These are phyloP conservation scores for Ammodytes dubius DNA, from an alignment of 2,113 vertebrate species.

Conservation along the genomic window DNA sequence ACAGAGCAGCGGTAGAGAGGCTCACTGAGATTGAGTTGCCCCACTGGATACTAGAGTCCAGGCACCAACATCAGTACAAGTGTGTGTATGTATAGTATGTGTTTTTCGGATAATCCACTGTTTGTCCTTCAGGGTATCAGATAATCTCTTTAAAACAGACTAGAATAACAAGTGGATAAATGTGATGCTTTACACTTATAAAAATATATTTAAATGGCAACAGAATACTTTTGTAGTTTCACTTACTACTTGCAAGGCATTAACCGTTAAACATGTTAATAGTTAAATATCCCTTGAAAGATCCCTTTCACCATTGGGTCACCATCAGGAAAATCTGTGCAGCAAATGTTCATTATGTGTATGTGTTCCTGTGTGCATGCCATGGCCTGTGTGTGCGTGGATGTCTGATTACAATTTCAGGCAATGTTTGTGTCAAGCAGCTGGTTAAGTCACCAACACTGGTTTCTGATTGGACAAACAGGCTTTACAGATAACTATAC, in stretches of 20 bases:
- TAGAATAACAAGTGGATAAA: background rate
- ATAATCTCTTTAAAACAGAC: background rate
- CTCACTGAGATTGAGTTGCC: constrained; percentile 38
- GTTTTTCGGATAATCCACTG: constrained; percentile 5
- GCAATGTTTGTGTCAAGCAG: background rate
- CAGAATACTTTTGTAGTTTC: too few relatives aligned
- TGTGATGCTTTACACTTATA: background rate
- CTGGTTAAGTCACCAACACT: constrained; percentile 4
- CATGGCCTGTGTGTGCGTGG: background rate
- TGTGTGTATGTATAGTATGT: background rate
- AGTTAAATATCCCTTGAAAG: background rate
- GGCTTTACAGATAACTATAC: constrained; percentile 3
- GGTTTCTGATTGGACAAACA: constrained; percentile 18
- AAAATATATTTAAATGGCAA: too few relatives aligned
- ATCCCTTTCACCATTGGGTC: background rate
- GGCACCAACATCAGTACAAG: background rate
- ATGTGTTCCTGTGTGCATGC: background rate
- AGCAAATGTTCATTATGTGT: background rate
- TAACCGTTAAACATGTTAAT: too few relatives aligned
- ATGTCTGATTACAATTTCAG: background rate
- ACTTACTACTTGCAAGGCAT: background rate
- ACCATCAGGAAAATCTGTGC: background rate
- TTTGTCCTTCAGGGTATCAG: constrained; percentile 20
- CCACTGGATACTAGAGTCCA: constrained; percentile 31
- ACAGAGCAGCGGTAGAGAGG: background rate